These are phyloP conservation scores for Condylura cristata DNA, from an alignment of 2,113 vertebrate genomes.

Conservation along the genomic window DNA sequence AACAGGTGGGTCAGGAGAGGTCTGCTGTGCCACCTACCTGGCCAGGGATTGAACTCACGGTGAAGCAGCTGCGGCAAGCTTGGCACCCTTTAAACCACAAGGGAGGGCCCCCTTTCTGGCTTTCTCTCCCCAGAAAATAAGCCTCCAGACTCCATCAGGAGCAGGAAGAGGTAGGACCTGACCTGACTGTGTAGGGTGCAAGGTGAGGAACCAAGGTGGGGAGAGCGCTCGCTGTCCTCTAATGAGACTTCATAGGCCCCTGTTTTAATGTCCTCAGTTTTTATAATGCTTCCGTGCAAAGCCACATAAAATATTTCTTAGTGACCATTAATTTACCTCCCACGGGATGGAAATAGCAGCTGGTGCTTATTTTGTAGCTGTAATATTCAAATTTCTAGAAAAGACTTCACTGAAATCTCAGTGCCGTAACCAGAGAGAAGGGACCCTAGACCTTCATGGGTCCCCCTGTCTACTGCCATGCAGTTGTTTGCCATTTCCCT, in stretches of 20 bases:
- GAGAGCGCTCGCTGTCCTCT: too few species aligned
- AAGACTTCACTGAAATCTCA: not conserved
- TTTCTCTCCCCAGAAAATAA: not conserved
- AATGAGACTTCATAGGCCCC: too few species aligned
- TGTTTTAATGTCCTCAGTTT: too few species aligned
- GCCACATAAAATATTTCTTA: not conserved
- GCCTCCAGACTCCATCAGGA: not conserved
- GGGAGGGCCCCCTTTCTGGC: not conserved
- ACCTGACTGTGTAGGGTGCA: not conserved
- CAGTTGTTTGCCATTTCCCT: not conserved
- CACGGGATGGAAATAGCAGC: not conserved
- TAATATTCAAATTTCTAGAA: not conserved
- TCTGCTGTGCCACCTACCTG: too few species aligned
- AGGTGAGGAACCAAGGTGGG: not conserved
- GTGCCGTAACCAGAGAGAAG: not conserved
- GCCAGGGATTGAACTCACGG: too few species aligned
- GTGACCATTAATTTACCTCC: conserved; percentile 1
- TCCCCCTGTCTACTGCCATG: not conserved
- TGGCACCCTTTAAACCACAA: too few species aligned
- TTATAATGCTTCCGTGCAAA: not conserved
- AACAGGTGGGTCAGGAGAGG: too few species aligned
- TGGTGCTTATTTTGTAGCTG: not conserved
- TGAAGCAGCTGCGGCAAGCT: too few species aligned
- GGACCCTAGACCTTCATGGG: not conserved
- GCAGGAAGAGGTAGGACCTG: not conserved